A percentile compares a stretch with the other conserved stretches of the same genome.
These are phyloP conservation scores for Valencia hispanica DNA, from an alignment of 2,797 vertebrate species.

Conservation along the genomic window DNA sequence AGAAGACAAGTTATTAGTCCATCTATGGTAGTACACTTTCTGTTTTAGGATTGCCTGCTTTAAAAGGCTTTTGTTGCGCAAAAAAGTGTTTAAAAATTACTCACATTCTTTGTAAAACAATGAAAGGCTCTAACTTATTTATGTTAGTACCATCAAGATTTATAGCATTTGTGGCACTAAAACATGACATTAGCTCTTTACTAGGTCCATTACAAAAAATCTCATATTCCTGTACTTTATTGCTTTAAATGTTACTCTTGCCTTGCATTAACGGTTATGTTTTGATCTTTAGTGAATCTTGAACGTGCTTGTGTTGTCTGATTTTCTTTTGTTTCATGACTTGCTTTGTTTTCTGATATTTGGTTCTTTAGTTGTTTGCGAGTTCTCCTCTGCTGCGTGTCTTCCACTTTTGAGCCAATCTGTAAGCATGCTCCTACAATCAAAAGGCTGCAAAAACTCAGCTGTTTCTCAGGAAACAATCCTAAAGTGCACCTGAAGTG, in stretches of 20 bases:
- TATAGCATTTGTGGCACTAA: not conserved
- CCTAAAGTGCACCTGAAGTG: not conserved
- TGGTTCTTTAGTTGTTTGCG: not conserved
- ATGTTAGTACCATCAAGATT: not conserved
- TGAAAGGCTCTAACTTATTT: not conserved
- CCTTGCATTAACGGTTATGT: not conserved
- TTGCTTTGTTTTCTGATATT: not conserved
- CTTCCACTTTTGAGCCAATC: not conserved
- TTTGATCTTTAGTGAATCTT: not conserved
- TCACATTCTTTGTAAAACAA: not conserved
- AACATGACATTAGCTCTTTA: not conserved
- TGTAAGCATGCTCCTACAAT: not conserved
- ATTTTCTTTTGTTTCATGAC: not conserved
- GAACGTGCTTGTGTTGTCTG: not conserved
- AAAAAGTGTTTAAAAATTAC: not conserved
- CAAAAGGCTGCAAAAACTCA: not conserved
- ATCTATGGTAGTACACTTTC: not conserved
- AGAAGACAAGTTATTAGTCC: too few relatives aligned
- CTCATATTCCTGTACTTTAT: not conserved
- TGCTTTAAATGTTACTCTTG: not conserved
- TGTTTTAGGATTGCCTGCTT: not conserved
- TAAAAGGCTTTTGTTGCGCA: not conserved
- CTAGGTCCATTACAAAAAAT: not conserved
- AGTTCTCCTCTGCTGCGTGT: not conserved
- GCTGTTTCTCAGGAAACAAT: not conserved